A percentile compares a stretch with the other conserved stretches of the same genome.
phyloP scores from a whole-genome alignment of 2,888 invertebrate species.

The Cactoblastis cactorum region DNA sequence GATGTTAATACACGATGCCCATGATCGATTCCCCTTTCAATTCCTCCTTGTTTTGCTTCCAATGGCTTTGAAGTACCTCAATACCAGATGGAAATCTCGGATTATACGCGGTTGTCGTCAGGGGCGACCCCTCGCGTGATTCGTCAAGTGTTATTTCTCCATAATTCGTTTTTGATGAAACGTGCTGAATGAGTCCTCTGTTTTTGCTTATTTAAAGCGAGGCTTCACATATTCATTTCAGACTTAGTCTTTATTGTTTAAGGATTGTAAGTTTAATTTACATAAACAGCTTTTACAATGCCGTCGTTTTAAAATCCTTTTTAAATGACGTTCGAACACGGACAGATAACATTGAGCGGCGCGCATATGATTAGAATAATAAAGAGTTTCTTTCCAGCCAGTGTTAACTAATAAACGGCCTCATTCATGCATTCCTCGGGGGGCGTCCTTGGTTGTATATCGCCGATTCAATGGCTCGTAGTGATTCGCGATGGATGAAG shows the following conservation, averaged over 20 bases:
- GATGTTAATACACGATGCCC: constrained; percentile 65
- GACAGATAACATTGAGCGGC: constrained; percentile 10
- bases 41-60: constrained; percentile 31
- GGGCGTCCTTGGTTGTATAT: constrained; percentile 29
- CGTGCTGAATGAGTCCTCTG: constrained; percentile 5
- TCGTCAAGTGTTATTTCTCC: constrained; percentile 9
- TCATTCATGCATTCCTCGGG: constrained; percentile 22
- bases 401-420: constrained; percentile 16
- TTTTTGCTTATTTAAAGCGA: background rate
- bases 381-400: constrained; percentile 14
- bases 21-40: constrained; percentile 58
- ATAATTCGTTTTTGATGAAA: constrained; percentile 13
- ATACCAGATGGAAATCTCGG: constrained; percentile 24
- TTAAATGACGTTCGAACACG: background rate
- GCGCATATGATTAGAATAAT: constrained; percentile 14
- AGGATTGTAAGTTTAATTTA: constrained; percentile 8
- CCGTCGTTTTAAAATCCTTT: constrained; percentile 10
- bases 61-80: constrained; percentile 24
- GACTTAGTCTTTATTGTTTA: background rate
- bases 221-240: background rate
- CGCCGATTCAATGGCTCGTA: constrained; percentile 37
- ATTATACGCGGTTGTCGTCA: constrained; percentile 7
- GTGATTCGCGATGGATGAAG: constrained; percentile 43
- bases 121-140: constrained; percentile 7
- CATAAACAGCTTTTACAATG: constrained; percentile 6